These are phyloP conservation scores for Psilopogon haemacephalus DNA, from an alignment of 2,113 vertebrate species.

Conservation along the genomic window DNA sequence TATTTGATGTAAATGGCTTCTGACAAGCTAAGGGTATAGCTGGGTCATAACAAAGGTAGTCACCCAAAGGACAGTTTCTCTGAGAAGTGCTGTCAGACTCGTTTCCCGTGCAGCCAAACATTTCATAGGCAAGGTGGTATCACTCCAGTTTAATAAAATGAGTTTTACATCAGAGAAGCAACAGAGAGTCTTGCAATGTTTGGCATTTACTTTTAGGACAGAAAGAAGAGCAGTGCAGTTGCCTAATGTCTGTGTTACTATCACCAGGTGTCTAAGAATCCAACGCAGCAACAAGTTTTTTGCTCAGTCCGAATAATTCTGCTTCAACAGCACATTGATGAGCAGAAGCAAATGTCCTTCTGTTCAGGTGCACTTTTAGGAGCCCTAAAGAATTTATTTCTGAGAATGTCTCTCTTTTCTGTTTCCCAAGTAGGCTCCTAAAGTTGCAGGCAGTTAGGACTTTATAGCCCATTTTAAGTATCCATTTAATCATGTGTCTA, in stretches of 20 bases:
- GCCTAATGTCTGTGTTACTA: not conserved
- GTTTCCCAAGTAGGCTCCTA: not conserved
- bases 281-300: not conserved
- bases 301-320: not conserved
- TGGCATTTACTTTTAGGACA: constrained; percentile 10
- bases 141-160: constrained; percentile 13
- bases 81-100: constrained; percentile 3
- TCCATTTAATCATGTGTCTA: not conserved
- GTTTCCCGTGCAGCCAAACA: not conserved
- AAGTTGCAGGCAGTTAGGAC: not conserved
- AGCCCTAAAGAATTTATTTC: not conserved
- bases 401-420: not conserved
- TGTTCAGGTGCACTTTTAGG: not conserved
- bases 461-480: not conserved
- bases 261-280: not conserved
- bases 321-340: not conserved
- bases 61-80: constrained; percentile 33
- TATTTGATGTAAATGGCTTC: constrained; percentile 37
- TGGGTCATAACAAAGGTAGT: constrained; percentile 47
- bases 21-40: constrained; percentile 1
- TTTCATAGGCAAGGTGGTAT: constrained; percentile 8
- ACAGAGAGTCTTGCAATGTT: not conserved
- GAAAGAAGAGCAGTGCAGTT: not conserved
- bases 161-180: not conserved
- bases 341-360: not conserved